A percentile compares a stretch with the other conserved stretches of the same genome.
These are phyloP conservation scores for Augochlora pura DNA, from an alignment of 1,140 invertebrate genomes.

Conservation along the genomic window DNA sequence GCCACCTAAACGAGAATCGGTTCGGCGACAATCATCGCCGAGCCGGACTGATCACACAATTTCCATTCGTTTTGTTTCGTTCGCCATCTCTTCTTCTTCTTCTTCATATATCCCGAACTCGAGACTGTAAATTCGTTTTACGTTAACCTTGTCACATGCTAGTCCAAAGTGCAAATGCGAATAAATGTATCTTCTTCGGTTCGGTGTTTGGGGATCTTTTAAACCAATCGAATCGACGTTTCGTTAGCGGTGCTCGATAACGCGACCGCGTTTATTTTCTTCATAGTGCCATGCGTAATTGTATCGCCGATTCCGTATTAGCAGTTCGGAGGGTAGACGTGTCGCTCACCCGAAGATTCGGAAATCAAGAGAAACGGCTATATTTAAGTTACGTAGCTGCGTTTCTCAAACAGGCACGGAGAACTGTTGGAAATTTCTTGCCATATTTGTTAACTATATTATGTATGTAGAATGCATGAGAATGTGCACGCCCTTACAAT, in stretches of 20 bases:
- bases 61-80: background rate
- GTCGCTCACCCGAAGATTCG: no score
- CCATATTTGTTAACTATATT: slow-evolving; percentile 40
- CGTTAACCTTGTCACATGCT: slow-evolving; percentile 19
- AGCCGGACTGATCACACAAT: no score
- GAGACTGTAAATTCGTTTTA: background rate
- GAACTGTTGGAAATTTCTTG: slow-evolving; percentile 20
- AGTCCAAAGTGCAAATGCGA: slow-evolving; percentile 37
- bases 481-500: background rate
- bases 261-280: background rate
- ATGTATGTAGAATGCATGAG: background rate
- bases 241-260: no score
- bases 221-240: no score
- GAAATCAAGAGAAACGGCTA: background rate
- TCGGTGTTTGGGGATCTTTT: no score
- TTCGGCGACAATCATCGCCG: background rate
- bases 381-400: background rate
- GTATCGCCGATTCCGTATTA: slow-evolving; percentile 54
- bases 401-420: no score
- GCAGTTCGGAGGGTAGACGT: slow-evolving; percentile 33
- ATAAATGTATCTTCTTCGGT: background rate
- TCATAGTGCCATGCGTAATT: slow-evolving; percentile 51
- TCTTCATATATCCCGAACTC: background rate
- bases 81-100: no score
- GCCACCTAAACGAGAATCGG: slow-evolving; percentile 61